These are phyloP conservation scores for Odontamblyopus lacepedii DNA, from an alignment of 2,797 vertebrate genomes.

Conservation along the genomic window DNA sequence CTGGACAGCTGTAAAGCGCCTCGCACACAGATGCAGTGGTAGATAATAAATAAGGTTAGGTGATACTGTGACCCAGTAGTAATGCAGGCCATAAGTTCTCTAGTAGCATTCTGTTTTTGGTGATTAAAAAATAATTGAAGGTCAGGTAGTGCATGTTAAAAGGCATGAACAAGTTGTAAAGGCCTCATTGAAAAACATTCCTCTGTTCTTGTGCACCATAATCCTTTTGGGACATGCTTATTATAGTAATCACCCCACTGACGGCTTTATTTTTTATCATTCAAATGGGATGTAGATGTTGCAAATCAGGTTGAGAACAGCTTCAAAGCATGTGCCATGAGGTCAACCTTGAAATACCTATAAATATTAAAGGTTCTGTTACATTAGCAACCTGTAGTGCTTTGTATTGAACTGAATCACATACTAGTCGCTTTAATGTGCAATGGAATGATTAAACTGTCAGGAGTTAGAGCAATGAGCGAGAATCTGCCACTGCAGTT, in stretches of 20 bases:
- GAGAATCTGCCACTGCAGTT: neutral
- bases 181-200: constrained; percentile 20
- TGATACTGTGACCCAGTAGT: constrained; percentile 18
- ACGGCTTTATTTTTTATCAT: constrained; percentile 48
- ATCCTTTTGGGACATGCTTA: constrained; percentile 28
- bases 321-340: constrained; percentile 39
- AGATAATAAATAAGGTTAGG: constrained; percentile 46
- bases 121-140: constrained; percentile 14
- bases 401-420: constrained; percentile 31
- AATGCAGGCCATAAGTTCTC: constrained; percentile 13
- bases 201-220: constrained; percentile 28
- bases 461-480: constrained; percentile 29
- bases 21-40: constrained; percentile 19
- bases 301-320: constrained; percentile 21
- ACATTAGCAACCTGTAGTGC: constrained; percentile 30
- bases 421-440: constrained; percentile 38
- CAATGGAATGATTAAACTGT: constrained; percentile 35
- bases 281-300: constrained; percentile 27
- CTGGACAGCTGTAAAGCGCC: constrained; percentile 30
- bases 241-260: constrained; percentile 43
- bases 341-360: constrained; percentile 23
- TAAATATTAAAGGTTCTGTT: constrained; percentile 20
- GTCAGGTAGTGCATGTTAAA: neutral
- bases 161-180: constrained; percentile 15
- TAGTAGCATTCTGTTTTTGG: constrained; percentile 7